Conservation (phyloP, 1,140 invertebrate genomes). For the Drosophila novamexicana region DNA sequence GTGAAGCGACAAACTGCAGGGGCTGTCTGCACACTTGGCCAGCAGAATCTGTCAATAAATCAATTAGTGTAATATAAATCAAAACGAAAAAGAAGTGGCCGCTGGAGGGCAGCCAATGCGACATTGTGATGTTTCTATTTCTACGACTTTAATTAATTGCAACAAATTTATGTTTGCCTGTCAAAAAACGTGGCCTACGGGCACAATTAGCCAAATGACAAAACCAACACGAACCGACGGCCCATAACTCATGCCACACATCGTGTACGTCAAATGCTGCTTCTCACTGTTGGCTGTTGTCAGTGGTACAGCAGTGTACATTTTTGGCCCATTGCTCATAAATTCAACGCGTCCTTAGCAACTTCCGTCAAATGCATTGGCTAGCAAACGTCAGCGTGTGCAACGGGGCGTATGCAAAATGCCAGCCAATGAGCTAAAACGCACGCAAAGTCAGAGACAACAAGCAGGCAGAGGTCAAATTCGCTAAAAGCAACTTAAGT, state of each 20-base stretch:
- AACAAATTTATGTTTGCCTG: conserved; percentile 75
- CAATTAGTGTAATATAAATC: conserved; percentile 78
- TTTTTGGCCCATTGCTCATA: conserved; percentile 29
- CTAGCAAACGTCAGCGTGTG: conserved; percentile 26
- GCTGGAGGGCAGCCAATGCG: conserved; percentile 43
- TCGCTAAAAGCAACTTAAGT: neutral
- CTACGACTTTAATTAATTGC: conserved; percentile 78
- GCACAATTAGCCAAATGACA: conserved; percentile 81
- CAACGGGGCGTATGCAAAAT: conserved; percentile 45
- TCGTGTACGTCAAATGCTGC: conserved; percentile 17
- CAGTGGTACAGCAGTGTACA: conserved; percentile 11
- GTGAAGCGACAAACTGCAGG: conserved; percentile 70
- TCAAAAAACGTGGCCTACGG: conserved; percentile 68
- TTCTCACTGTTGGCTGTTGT: conserved; percentile 14
- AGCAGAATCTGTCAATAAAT: conserved; percentile 77
- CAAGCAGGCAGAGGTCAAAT: neutral
- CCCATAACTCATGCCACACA: conserved; percentile 67
- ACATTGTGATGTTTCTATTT: conserved; percentile 66
- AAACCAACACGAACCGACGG: conserved; percentile 56
- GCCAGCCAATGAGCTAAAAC: conserved; percentile 46
- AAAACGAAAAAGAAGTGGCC: conserved; percentile 42
- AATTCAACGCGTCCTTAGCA: conserved; percentile 47
- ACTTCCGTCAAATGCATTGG: conserved; percentile 42
- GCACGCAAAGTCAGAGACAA: conserved; percentile 34
- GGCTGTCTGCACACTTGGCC: conserved; percentile 56